Conservation (phyloP, 2,113 vertebrate species). For the Oncorhynchus masou region DNA sequence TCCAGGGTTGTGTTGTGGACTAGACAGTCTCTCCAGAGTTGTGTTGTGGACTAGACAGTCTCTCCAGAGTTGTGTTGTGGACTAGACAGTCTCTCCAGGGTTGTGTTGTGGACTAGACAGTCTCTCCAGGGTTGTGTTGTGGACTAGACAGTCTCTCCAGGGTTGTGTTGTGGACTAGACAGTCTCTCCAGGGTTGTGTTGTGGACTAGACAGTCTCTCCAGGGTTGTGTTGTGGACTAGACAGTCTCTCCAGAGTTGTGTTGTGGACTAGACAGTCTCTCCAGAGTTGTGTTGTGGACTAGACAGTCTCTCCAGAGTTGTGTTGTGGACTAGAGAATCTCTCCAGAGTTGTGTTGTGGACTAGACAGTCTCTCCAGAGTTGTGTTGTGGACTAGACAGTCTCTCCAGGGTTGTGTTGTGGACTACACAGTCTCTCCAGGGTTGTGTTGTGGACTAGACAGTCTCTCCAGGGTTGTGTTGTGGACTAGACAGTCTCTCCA, state of each 20-base stretch:
- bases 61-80: slow-evolving; percentile 13
- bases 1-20: slow-evolving; percentile 16
- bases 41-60: too few relatives aligned
- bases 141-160: background rate
- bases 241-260: background rate
- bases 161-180: slow-evolving; percentile 14
- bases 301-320: background rate
- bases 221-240: too few relatives aligned
- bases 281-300: too few relatives aligned
- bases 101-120: too few relatives aligned
- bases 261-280: slow-evolving; percentile 14
- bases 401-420: too few relatives aligned
- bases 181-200: background rate
- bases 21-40: too few relatives aligned
- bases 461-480: too few relatives aligned
- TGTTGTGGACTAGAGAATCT: slow-evolving; percentile 6
- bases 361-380: too few relatives aligned
- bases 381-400: slow-evolving; percentile 17
- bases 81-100: too few relatives aligned
- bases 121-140: slow-evolving; percentile 6
- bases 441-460: slow-evolving; percentile 17
- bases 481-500: too few relatives aligned
- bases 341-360: too few relatives aligned
- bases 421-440: too few relatives aligned
- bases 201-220: slow-evolving; percentile 4